Conservation (phyloP, 2,888 invertebrate species). For the Seira musarum region DNA sequence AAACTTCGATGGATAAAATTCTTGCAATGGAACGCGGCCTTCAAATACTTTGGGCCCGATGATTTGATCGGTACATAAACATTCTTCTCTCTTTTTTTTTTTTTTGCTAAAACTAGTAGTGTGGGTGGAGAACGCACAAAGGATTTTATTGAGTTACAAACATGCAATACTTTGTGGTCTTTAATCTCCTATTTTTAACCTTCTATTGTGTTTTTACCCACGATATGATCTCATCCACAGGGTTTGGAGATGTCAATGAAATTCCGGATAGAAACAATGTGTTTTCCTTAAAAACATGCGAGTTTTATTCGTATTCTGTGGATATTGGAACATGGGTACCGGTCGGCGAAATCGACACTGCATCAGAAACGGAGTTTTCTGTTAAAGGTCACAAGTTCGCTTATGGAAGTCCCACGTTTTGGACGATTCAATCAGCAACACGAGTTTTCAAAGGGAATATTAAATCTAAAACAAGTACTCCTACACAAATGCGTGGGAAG, state of each 20-base stretch:
- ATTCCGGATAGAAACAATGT: constrained; percentile 20
- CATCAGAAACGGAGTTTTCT: constrained; percentile 30
- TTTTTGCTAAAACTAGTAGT: too few species aligned
- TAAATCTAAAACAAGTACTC: not conserved
- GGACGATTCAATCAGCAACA: constrained; percentile 25
- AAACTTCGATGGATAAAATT: constrained; percentile 41
- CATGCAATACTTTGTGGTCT: too few species aligned
- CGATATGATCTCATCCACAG: too few species aligned
- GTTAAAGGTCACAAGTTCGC: constrained; percentile 30
- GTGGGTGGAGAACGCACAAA: too few species aligned
- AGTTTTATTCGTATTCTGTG: constrained; percentile 13
- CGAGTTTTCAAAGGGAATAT: too few species aligned
- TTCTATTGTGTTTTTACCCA: too few species aligned
- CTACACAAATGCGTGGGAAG: constrained; percentile 37
- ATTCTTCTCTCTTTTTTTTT: too few species aligned
- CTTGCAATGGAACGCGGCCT: constrained; percentile 40
- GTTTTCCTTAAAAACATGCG: constrained; percentile 18
- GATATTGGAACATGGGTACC: constrained; percentile 53
- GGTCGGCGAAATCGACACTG: not conserved
- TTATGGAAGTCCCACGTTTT: constrained; percentile 46
- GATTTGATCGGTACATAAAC: constrained; percentile 35
- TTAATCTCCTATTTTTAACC: too few species aligned
- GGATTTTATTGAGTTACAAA: too few species aligned
- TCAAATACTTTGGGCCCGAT: constrained; percentile 15
- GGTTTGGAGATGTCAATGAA: constrained; percentile 43